A percentile compares a stretch with the other conserved stretches of the same genome.
Conservation (phyloP, 2,888 invertebrate genomes). For the Amorpha juglandis region DNA sequence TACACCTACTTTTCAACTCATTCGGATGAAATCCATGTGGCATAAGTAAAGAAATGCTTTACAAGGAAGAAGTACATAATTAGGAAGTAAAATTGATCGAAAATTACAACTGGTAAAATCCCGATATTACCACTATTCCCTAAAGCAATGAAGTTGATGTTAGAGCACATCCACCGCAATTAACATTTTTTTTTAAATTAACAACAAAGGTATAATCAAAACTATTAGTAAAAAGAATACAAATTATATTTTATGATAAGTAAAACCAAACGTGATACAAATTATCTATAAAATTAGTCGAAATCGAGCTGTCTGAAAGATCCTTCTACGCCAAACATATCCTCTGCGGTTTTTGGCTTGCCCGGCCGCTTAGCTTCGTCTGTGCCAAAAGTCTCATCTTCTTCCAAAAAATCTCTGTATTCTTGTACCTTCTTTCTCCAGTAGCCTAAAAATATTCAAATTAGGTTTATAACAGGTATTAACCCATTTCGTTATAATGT, state of each 20-base stretch:
- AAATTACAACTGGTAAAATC: too few relatives aligned
- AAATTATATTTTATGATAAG: slow-evolving; percentile 21
- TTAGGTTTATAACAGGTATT: too few relatives aligned
- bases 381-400: slow-evolving; percentile 76
- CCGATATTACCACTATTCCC: too few relatives aligned
- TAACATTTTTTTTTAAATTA: too few relatives aligned
- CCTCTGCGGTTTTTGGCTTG: slow-evolving; percentile 79
- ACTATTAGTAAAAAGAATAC: slow-evolving; percentile 25
- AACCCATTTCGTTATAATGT: too few relatives aligned
- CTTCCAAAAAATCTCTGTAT: slow-evolving; percentile 78
- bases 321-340: slow-evolving; percentile 83
- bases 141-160: too few relatives aligned
- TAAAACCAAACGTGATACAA: neutral
- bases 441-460: slow-evolving; percentile 56
- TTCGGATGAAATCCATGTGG: too few relatives aligned
- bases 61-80: too few relatives aligned
- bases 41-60: too few relatives aligned
- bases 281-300: slow-evolving; percentile 48
- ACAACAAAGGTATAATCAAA: neutral
- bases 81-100: too few relatives aligned
- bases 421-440: slow-evolving; percentile 76
- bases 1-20: too few relatives aligned
- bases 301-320: slow-evolving; percentile 80
- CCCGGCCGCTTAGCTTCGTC: slow-evolving; percentile 83
- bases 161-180: too few relatives aligned